Base-by-base conservation (phyloP, 2,113 vertebrate genomes). In the Caloenas nicobarica region DNA sequence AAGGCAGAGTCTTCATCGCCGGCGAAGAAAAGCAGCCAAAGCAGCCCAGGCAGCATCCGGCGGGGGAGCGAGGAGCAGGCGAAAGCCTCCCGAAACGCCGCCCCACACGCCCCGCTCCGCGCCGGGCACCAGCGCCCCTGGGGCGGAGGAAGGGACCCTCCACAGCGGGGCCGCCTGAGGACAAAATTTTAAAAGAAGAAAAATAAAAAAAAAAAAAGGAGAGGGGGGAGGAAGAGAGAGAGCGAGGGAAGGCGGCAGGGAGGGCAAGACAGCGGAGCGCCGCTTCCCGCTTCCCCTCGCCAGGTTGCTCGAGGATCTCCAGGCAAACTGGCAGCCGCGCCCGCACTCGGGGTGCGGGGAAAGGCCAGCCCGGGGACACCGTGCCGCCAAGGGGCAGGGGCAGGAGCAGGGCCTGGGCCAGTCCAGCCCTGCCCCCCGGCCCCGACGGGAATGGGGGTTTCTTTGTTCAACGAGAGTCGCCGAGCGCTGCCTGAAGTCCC, bases 41-140 rank as follows among this genome's bases (percentile, higher is more conserved):
- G 87, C 54, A 90, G 93, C 77, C 94, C 96, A 65, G 95, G 93
- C 94, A 86, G 96, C 96, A 96, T 96, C 96, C 82, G 89, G 93
- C 70, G 71, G 42, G 48, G 76, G 57, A 90, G 84, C 70, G 26
- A 29, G 77, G 68, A 91, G 81, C 85, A 28, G 79, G 53, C n/a
- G 64, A 93, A 58, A 92, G 23, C 84, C 87, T 74, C 78, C 81
- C 38, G 50, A 56, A 95, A 76, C 79, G 10, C 91, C 79, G 90
- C 89, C 86, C 90, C 96, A 95, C 95, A 54, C 94, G 84, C 89
- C 48, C 91, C 79, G 64, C 90, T 86, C 77, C 57, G 68, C 93
- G 87, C 88, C 90, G 82, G 89, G 38, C 87, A 80, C 65, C 76
- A 81, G 83, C 81, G 51, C 79, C 70, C 58, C 69, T 53, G 28